Base-by-base conservation (phyloP, 1,140 invertebrate species). In the Harpegnathos saltator region DNA sequence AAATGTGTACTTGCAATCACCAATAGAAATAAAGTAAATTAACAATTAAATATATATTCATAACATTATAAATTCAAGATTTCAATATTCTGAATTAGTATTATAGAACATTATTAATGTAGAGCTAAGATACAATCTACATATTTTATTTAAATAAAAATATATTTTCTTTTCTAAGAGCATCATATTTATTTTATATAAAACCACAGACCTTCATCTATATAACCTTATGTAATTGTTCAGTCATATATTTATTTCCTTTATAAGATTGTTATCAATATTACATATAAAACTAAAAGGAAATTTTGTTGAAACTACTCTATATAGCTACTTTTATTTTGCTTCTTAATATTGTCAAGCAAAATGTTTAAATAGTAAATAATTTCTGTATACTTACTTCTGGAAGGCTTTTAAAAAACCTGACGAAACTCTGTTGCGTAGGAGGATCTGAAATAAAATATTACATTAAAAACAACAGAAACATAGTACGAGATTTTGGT, bases 391-490 rank as follows among this genome's bases (percentile, higher is more conserved):
- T 82, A 92, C 94, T 94, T 94, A 96, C 96, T 91, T 96, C 95
- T 71, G 96, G 95, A 54, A 96, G 91, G 88, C 93, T 93, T 84
- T 95, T 95, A 83, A 94, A 96, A 90, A 94, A 96, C 91, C 94
- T 94, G 29, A 96, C 93, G 86, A 96, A 96, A 82, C 94, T 93
- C 88, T 95, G 94, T 85, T 96, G 95, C 68, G 95, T 93, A 17
- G 94, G 85, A 66, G 94, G 91, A 95, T 96, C 96, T 96, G 92
- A 81, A 91, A 87, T 88, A 87, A 90, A 88, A 82, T 44, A 33
- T 26, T 33, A 75, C 17, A 59, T 62, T 22, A 74, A 2, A n/a
- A 68, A 24, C 26, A 58, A 33, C n/a, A 58, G 50, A 52, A 62
- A 29, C 29, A 22, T 3, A 12, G 0, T 61, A 0, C 33, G 59